Percentiles rank a stretch among this genome's conserved stretches.
Evolutionary conservation across 1,140 invertebrate genomes (phyloP).

Genomic region (Antheraea mylitta): DNA sequence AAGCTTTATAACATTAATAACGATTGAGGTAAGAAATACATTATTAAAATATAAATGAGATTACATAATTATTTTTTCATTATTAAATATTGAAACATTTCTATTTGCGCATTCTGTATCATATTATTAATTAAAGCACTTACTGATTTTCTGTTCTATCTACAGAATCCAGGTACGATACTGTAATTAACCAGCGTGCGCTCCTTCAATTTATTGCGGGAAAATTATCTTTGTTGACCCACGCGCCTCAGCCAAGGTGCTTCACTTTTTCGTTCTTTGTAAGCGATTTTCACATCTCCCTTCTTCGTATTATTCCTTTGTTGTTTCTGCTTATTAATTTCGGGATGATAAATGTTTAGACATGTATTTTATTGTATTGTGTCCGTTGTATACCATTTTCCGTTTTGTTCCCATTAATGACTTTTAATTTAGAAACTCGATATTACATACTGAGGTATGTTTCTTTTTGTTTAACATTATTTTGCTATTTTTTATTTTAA

Average conservation of each 20-base stretch:
- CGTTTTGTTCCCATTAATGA: neutral
- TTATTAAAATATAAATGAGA: too few species aligned
- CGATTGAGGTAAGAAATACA: too few species aligned
- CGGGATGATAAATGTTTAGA: slow-evolving; percentile 1
- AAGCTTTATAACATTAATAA: too few species aligned
- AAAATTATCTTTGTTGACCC: slow-evolving; percentile 63
- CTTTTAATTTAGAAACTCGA: neutral
- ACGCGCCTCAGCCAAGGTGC: slow-evolving; percentile 35
- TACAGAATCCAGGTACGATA: slow-evolving; percentile 32
- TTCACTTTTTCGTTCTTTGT: slow-evolving; percentile 39
- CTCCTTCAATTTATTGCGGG: slow-evolving; percentile 48
- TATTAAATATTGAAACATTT: neutral
- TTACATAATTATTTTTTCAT: neutral
- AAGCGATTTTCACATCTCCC: slow-evolving; percentile 35
- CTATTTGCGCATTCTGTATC: neutral
- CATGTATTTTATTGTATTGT: slow-evolving; percentile 3
- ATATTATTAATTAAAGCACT: slow-evolving; percentile 9
- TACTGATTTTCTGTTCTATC: slow-evolving; percentile 40
- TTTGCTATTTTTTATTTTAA: too few species aligned
- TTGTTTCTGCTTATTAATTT: slow-evolving; percentile 31
- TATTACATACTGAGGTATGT: neutral
- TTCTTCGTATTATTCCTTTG: slow-evolving; percentile 26
- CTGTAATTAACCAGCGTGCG: slow-evolving; percentile 42
- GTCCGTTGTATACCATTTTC: neutral
- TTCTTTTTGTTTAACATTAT: too few species aligned